Base-by-base conservation (phyloP, 2,888 invertebrate genomes). In the Apotomis turbidana region DNA sequence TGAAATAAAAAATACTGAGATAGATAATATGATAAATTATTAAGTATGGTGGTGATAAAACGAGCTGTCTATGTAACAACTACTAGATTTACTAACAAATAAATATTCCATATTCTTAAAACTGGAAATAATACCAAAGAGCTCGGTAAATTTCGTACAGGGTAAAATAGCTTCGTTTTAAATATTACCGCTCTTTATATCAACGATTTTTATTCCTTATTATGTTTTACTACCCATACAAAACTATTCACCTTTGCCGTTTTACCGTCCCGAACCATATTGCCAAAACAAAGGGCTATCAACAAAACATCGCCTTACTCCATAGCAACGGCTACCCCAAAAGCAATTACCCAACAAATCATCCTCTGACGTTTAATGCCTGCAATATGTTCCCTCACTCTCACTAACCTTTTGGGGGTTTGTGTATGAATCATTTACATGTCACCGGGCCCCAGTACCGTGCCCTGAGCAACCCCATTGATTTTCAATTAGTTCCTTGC, bases 301-400 rank as follows among this genome's bases (percentile, higher is more conserved):
- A 90, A 90, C 90, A 87, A 92, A 91, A 91, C 89, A 87, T 83
- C 83, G 83, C 66, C 69, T 59, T 71, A 76, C 74, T 62, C 81
- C 88, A 84, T 89, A 86, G 87, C 89, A 89, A 91, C 89, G 81
- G 80, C 86, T 85, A 83, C 87, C 89, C 87, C 79, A 83, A 89
- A 91, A 90, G 85, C 91, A 93, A 92, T 93, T 92, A 93, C 90
- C 87, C 80, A 89, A 92, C 93, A 93, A 93, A 93, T 93, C 93
- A 93, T 93, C 89, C 85, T 87, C 86, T 92, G 93, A 92, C 92
- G 86, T 91, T 90, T 89, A 86, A 90, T 90, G 90, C 91, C 89
- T 83, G 90, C 91, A 93, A 92, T 92, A 92, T 92, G 93, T 89
- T 92, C 85, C 86, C 85, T 83, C 79, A 81, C 81, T 81, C 78